phyloP scores from a whole-genome alignment of 2,797 vertebrate genomes.

The Channa striata region DNA sequence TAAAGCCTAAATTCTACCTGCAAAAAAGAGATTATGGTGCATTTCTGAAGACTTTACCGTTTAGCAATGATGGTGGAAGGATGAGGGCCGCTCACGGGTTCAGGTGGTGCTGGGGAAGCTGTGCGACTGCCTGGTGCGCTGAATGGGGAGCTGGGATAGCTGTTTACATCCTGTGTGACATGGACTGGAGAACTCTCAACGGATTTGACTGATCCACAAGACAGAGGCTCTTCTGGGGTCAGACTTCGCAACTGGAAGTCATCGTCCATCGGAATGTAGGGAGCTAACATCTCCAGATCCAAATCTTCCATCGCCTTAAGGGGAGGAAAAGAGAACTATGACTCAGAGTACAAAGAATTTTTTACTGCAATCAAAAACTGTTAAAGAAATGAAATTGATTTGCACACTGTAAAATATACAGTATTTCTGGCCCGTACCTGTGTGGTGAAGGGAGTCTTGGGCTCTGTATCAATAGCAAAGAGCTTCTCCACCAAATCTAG shows the following conservation, averaged over 20 bases:
- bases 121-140: constrained; percentile 77
- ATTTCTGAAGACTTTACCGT: constrained; percentile 57
- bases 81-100: constrained; percentile 28
- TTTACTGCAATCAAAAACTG: background rate
- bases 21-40: background rate
- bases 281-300: constrained; percentile 97
- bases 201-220: constrained; percentile 72
- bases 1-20: background rate
- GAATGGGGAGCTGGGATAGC: constrained; percentile 81
- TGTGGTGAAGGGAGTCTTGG: constrained; percentile 91
- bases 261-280: constrained; percentile 99
- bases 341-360: background rate
- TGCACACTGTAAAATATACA: background rate
- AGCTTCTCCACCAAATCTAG: constrained; percentile 96
- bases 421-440: constrained; percentile 84
- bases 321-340: background rate
- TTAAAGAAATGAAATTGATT: too few species aligned
- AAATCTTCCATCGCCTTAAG: constrained; percentile 88
- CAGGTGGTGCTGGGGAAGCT: constrained; percentile 81
- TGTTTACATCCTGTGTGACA: constrained; percentile 75
- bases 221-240: constrained; percentile 84
- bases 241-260: constrained; percentile 96
- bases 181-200: constrained; percentile 77
- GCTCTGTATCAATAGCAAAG: constrained; percentile 95
- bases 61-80: constrained; percentile 42